phyloP scores from a whole-genome alignment of 2,797 vertebrate species.

The Hipposideros larvatus region DNA sequence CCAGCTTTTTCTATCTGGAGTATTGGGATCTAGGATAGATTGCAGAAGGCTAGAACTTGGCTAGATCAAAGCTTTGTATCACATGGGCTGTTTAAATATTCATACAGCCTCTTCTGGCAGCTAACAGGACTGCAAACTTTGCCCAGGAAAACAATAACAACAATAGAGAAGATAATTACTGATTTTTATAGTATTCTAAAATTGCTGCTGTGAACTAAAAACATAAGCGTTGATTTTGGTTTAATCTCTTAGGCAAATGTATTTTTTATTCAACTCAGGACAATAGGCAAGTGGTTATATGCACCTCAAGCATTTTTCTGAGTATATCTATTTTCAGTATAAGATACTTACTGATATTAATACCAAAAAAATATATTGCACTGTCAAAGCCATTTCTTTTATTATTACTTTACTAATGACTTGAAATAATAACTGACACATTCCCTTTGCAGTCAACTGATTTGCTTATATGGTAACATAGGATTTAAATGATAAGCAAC shows the following conservation, averaged over 20 bases:
- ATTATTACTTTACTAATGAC: not conserved
- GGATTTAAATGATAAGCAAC: not conserved
- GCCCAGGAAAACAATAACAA: not conserved
- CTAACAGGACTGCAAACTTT: not conserved
- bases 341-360: not conserved
- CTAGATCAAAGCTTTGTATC: not conserved
- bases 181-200: constrained; percentile 18
- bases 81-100: not conserved
- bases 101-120: not conserved
- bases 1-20: not conserved
- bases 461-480: not conserved
- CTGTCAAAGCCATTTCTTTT: not conserved
- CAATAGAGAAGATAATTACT: not conserved
- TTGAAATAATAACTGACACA: not conserved
- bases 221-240: not conserved
- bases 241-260: constrained; percentile 1
- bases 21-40: not conserved
- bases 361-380: not conserved
- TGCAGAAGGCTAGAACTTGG: not conserved
- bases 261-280: not conserved
- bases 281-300: not conserved
- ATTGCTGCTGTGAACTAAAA: not conserved
- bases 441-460: not conserved
- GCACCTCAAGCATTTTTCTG: not conserved
- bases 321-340: not conserved